phyloP scores from a whole-genome alignment of 2,888 invertebrate genomes.

The Atrina japonica region DNA sequence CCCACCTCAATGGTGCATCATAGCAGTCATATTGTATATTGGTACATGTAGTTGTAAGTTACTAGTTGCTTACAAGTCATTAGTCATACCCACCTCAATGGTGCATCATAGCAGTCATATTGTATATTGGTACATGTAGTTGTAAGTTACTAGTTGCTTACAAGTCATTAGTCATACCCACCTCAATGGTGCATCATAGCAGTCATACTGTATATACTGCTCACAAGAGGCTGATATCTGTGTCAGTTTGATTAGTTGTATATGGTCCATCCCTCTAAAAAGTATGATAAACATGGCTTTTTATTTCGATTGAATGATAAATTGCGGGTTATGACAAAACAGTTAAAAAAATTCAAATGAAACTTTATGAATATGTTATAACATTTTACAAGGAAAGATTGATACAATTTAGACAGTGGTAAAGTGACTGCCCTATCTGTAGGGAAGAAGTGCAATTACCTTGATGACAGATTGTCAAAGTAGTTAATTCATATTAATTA shows the following conservation, averaged over 20 bases:
- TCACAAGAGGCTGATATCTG: slow-evolving; percentile 66
- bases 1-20: slow-evolving; percentile 66
- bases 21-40: slow-evolving; percentile 68
- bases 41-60: not conserved
- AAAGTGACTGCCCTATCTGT: too few species aligned
- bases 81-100: slow-evolving; percentile 57
- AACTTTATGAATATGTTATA: too few species aligned
- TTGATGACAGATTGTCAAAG: too few species aligned
- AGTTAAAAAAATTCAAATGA: too few species aligned
- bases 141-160: too few species aligned
- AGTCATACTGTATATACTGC: slow-evolving; percentile 70
- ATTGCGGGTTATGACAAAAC: too few species aligned
- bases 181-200: slow-evolving; percentile 66
- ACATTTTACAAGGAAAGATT: too few species aligned
- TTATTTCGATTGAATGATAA: too few species aligned
- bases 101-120: slow-evolving; percentile 62
- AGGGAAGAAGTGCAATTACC: too few species aligned
- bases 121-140: not conserved
- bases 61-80: not conserved
- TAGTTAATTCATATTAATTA: too few species aligned
- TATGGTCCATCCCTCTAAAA: slow-evolving; percentile 62
- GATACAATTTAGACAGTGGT: too few species aligned
- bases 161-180: slow-evolving; percentile 39
- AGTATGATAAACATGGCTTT: not conserved
- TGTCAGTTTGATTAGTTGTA: slow-evolving; percentile 59